Evolutionary conservation across 2,888 invertebrate genomes (phyloP), one percentile per base, ranked within the genome.

Genomic region (Tromatobia lineatoria): DNA sequence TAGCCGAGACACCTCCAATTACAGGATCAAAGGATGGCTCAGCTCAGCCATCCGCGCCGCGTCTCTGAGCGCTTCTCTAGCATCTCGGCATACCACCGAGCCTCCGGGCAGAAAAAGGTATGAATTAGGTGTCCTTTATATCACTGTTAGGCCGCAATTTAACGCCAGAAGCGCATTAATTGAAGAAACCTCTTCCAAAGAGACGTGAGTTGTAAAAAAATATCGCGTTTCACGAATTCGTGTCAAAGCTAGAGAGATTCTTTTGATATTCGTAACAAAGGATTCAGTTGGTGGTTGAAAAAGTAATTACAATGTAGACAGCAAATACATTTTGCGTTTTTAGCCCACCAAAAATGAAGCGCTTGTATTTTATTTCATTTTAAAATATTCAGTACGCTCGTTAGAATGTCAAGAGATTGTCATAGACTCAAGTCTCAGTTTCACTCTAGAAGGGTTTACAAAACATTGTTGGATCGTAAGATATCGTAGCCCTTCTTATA

Each of bases 21-120:
- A 90, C 88, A 87, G 88, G 90, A 90, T 91, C 90, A 90, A 90
- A 90, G 90, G 89, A 88, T 86, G 69, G 84, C 82, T 80, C 86
- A 77, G 73, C 59, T 54, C 73, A 38, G 38, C 42, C 52, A 82
- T 76, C 66, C 82, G 47, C 64, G 47, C 61, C 25, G 47, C 52
- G 64, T 76, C 54, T 20, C 42, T 29, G 80, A 81, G 78, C 86
- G 86, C 87, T 86, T 87, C 86, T 84, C 86, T 76, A 74, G 86
- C 85, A 79, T 79, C 71, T 66, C 76, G 57, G 25, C 45, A 25
- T 38, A 34, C 71, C 64, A 13, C 42, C 38, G 61, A 74, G 59
- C 73, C 52, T 73, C 59, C 67, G 52, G 64, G 57, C 20, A 38
- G 75, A 64, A 71, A 85, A 83, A 66, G 54, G 52, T 76, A 76